Percentiles rank a stretch among this genome's conserved stretches.
Conservation (phyloP, 2,888 invertebrate species). For the Allolobophora icterica region DNA sequence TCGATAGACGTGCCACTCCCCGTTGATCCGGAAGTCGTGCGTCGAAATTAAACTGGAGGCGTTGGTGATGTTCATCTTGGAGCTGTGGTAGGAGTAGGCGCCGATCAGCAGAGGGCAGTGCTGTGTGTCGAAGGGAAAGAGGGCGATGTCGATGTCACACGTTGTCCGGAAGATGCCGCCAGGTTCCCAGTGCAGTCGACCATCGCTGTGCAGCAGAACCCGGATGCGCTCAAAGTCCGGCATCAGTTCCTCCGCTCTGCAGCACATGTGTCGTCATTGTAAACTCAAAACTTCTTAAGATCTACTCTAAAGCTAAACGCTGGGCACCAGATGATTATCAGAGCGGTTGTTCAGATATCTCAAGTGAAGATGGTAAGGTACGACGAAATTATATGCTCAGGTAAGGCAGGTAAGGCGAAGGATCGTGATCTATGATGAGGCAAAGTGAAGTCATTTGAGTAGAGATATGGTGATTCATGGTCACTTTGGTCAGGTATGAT, state of each 20-base stretch:
- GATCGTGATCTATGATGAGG: too few relatives aligned
- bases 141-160: constrained; percentile 50
- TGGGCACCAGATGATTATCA: too few relatives aligned
- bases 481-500: too few relatives aligned
- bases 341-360: too few relatives aligned
- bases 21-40: constrained; percentile 47
- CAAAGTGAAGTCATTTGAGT: too few relatives aligned
- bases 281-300: not conserved
- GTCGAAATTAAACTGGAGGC: constrained; percentile 39
- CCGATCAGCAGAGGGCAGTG: constrained; percentile 47
- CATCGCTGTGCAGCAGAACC: constrained; percentile 44
- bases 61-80: constrained; percentile 49
- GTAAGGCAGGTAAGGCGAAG: too few relatives aligned
- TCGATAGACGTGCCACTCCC: constrained; percentile 48
- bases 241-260: constrained; percentile 48
- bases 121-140: constrained; percentile 48
- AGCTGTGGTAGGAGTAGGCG: constrained; percentile 46
- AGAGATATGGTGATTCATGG: too few relatives aligned
- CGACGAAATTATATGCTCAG: too few relatives aligned
- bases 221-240: constrained; percentile 49
- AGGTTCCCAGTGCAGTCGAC: constrained; percentile 49
- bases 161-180: constrained; percentile 49
- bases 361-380: too few relatives aligned
- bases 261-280: not conserved
- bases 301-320: not conserved